Base-by-base conservation (phyloP, 2,113 vertebrate species). In the Solea solea region DNA sequence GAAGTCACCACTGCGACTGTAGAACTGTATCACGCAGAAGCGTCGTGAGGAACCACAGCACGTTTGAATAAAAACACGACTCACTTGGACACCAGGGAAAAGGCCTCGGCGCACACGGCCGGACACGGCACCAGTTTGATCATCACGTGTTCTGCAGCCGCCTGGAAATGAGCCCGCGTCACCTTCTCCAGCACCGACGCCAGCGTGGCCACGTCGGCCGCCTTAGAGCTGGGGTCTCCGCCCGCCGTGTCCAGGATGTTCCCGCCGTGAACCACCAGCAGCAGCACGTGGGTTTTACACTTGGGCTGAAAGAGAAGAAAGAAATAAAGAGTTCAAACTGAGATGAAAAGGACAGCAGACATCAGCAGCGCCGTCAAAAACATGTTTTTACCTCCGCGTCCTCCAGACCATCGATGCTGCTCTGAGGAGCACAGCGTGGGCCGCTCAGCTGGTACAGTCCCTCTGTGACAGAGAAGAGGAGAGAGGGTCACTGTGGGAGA, bases 31-130 rank as follows among this genome's bases (percentile, higher is more conserved):
- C 5, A 46, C 9, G 13, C 44, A 46, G 44, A 8, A 21, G 21
- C 21, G 21, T 21, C 21, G 21, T 21, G 21, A 21, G 21, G 21
- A 48, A 45, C 2, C 8, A 48, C 45, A 13, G 11, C 21, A 21
- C 21, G 21, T 21, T 21, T 13, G 0, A 34, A 4, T 48, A 2
- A 12, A 48, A 28, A 14, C 5, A 21, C 1, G 61, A 92, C 96
- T 97, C 90, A 98, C 98, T 96, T 96, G 64, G 97, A 97, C 82
- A 99, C 94, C 48, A 99, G 93, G 1, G 96, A 95, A 92, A 98
- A 98, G 69, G 98, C 98, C 69, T 97, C 95, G 0, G 97, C 95
- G 54, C 98, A 99, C 86, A 98, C 95, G 7, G 97, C 95, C 1
- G 96, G 97, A 86, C 98, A 98, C 6, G 96, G 92, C 84, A 99